Conservation (phyloP, 2,888 invertebrate genomes). For the Tolmerus cingulatus region DNA sequence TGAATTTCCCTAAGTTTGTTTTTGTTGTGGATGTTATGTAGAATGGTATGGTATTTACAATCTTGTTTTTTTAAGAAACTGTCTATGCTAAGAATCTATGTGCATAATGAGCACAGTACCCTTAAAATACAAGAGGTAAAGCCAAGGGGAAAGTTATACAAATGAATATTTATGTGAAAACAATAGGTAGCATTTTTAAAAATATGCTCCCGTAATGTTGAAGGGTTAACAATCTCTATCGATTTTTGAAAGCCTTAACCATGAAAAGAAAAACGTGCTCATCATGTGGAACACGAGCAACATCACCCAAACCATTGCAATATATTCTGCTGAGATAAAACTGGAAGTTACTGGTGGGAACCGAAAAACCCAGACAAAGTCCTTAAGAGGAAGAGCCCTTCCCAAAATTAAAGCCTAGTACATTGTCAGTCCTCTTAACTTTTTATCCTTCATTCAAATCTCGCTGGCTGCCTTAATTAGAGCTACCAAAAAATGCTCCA, state of each 20-base stretch:
- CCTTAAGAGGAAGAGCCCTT: constrained; percentile 21
- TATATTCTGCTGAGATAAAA: neutral
- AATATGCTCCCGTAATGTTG: neutral
- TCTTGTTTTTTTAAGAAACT: too few relatives aligned
- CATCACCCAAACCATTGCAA: neutral
- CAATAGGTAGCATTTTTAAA: neutral
- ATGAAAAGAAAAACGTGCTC: neutral
- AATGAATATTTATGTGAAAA: neutral
- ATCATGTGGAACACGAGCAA: neutral
- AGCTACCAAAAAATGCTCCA: constrained; percentile 20
- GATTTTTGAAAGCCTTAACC: neutral
- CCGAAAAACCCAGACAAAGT: neutral
- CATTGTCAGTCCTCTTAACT: constrained; percentile 32
- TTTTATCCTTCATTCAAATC: constrained; percentile 29
- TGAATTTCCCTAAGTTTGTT: neutral
- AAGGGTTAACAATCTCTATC: neutral
- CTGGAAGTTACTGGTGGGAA: neutral
- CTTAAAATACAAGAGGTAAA: neutral
- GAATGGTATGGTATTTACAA: neutral
- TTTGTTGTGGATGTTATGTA: neutral
- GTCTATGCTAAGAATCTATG: neutral
- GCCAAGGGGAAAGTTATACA: neutral
- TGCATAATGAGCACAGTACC: neutral
- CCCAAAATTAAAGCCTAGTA: neutral
- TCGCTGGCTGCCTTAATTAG: constrained; percentile 23